Percentiles rank a stretch among this genome's conserved stretches.
Evolutionary conservation across 2,888 invertebrate species (phyloP).

Genomic region (Shargacucullia verbasci): DNA sequence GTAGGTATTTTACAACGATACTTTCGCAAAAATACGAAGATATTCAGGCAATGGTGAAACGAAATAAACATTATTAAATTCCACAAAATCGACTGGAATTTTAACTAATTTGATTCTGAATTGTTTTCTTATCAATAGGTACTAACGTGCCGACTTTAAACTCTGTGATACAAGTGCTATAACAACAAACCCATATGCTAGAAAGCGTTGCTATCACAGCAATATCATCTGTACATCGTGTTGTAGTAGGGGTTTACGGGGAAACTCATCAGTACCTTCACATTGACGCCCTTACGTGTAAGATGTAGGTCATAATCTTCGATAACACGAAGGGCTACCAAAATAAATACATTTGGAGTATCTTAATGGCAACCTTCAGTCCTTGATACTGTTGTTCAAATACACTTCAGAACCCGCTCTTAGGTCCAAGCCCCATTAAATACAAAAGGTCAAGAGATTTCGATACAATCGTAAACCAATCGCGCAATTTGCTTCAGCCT

Average conservation of each 20-base stretch:
- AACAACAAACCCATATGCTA: too few relatives aligned
- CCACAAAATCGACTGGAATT: constrained; percentile 18
- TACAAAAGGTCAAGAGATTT: too few relatives aligned
- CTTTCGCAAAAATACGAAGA: constrained; percentile 11
- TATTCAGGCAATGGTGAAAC: constrained; percentile 13
- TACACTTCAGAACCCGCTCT: constrained; percentile 33
- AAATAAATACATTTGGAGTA: too few relatives aligned
- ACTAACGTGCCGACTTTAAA: background rate
- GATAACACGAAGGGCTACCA: too few relatives aligned
- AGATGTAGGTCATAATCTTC: too few relatives aligned
- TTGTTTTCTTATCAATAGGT: background rate
- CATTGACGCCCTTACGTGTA: too few relatives aligned
- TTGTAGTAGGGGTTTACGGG: too few relatives aligned
- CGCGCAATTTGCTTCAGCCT: too few relatives aligned
- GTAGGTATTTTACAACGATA: constrained; percentile 5
- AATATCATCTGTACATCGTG: too few relatives aligned
- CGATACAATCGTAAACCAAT: too few relatives aligned
- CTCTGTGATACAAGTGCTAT: constrained; percentile 1
- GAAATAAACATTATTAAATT: constrained; percentile 25
- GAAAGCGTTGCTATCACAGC: too few relatives aligned
- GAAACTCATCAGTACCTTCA: too few relatives aligned
- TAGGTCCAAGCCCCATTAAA: constrained; percentile 40
- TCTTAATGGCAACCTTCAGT: background rate
- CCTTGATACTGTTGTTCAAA: constrained; percentile 38
- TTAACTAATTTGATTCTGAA: background rate